Evolutionary conservation across 2,888 invertebrate genomes (phyloP), one percentile per base, ranked within the genome.

Genomic region (Lasius fuliginosus): DNA sequence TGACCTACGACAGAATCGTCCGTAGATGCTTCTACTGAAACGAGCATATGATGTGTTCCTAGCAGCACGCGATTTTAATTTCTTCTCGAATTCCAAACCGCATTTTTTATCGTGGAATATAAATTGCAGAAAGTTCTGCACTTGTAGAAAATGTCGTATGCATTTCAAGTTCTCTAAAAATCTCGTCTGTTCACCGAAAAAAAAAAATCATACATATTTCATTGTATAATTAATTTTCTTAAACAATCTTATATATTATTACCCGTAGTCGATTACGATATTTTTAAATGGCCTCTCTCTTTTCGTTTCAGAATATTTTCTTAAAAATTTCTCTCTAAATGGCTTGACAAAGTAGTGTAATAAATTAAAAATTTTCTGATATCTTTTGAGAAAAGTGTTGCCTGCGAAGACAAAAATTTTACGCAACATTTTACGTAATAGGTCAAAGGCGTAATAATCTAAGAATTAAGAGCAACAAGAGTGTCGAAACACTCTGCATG

Each of bases 1-100:
- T 82, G 83, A 85, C 83, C 86, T 83, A 86, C 86, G 87, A 86
- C 82, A 71, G 81, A 84, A 58, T 68, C 64, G 33, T 11, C 46
- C 30, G 23, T 27, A 23, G 40, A 79, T 23, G 40, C 84, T 82
- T 84, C 81, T 56, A 68, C 71, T 68, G 64, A 82, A 77, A 83
- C 42, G 33, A 36, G 30, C 56, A 12, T 27, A 42, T 71, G 67
- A 71, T 58, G 74, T 56, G 68, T 83, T 40, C 64, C 40, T 68
- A 23, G 30, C 9, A 30, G 65, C n/a, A 42, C 12, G 42, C n/a
- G 18, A 42, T 40, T 30, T 40, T 33, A 75, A 74, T 33, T 46
- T 60, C 27, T 81, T 58, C 81, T 74, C 42, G 60, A 73, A 74
- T 62, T 15, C 42, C n/a, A 40, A 23, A 8, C 9, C 30, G 56